Conservation (phyloP, 2,113 vertebrate genomes). For the Butorides virescens region DNA sequence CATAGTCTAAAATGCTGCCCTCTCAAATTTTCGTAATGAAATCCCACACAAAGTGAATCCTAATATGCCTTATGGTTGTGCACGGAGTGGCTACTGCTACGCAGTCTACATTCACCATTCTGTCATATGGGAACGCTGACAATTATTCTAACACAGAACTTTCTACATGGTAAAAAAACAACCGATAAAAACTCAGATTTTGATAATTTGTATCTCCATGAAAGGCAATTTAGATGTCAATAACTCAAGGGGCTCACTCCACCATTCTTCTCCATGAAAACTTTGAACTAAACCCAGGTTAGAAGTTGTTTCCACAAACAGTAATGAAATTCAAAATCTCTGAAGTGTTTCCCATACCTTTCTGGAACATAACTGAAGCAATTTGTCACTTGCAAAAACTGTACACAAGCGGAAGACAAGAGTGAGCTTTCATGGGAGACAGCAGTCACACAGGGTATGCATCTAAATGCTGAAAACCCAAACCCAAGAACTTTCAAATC, state of each 20-base stretch:
- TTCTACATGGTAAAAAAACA: accelerated
- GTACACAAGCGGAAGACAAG: not conserved
- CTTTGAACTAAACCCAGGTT: not conserved
- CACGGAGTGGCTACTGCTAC: not conserved
- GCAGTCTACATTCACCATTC: not conserved
- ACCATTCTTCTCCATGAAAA: not conserved
- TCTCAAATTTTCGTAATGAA: not conserved
- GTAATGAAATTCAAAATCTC: not conserved
- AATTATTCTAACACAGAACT: not conserved
- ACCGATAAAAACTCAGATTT: not conserved
- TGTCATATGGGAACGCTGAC: not conserved
- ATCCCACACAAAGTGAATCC: not conserved
- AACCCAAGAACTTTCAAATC: not conserved
- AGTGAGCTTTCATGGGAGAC: not conserved
- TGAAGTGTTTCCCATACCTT: not conserved
- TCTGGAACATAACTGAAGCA: not conserved
- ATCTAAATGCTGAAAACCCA: not conserved
- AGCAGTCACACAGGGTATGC: not conserved
- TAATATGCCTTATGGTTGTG: accelerated
- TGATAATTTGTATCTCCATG: not conserved
- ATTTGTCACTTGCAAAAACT: not conserved
- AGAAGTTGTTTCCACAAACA: not conserved
- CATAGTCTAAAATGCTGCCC: not conserved
- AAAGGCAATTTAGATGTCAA: not conserved
- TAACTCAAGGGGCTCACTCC: not conserved